Evolutionary conservation across 2,113 vertebrate genomes (phyloP).

Genomic region (Rafetus swinhoei): DNA sequence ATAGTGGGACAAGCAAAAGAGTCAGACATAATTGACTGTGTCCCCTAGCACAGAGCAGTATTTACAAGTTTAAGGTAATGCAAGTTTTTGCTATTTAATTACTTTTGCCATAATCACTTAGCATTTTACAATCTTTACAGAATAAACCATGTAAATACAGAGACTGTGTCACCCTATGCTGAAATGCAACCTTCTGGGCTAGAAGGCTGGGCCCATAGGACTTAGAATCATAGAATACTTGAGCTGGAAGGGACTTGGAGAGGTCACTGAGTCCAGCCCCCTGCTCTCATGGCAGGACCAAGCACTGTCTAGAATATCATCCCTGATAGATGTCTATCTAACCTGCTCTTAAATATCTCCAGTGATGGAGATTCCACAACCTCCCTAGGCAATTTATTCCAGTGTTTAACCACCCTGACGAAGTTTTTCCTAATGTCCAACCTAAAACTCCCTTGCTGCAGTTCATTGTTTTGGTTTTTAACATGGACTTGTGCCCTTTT

Average conservation of each 20-base stretch:
- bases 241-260: too few species aligned
- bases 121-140: background rate
- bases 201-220: background rate
- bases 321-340: too few species aligned
- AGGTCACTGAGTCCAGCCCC: too few species aligned
- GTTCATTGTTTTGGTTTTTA: background rate
- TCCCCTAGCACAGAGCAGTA: background rate
- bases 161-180: background rate
- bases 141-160: background rate
- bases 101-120: background rate
- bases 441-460: too few species aligned
- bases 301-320: too few species aligned
- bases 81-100: background rate
- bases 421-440: too few species aligned
- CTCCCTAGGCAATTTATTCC: too few species aligned
- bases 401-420: too few species aligned
- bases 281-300: too few species aligned
- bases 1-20: background rate
- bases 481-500: background rate
- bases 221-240: background rate
- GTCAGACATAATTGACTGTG: background rate
- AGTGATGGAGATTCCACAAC: too few species aligned
- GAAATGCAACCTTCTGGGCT: background rate
- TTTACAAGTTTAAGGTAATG: background rate
- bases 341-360: too few species aligned